A percentile compares a stretch with the other conserved stretches of the same genome.
phyloP scores from a whole-genome alignment of 2,888 invertebrate genomes.

The Ormyrus labotus region DNA sequence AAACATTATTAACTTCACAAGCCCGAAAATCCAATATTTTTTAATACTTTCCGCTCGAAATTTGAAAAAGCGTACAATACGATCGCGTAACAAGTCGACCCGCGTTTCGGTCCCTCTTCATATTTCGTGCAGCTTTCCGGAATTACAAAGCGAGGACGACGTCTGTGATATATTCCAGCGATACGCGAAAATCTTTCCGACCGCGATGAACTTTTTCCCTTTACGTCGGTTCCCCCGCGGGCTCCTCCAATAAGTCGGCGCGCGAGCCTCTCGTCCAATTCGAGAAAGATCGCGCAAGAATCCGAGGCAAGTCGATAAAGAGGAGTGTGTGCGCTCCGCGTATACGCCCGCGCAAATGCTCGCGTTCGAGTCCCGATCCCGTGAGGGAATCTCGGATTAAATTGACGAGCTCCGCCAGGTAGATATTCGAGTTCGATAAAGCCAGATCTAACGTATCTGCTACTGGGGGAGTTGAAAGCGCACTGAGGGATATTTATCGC shows the following conservation, averaged over 20 bases:
- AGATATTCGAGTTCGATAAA: slow-evolving; percentile 5
- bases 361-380: background rate
- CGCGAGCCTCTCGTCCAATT: slow-evolving; percentile 1
- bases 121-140: background rate
- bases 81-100: background rate
- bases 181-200: slow-evolving; percentile 28
- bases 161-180: slow-evolving; percentile 22
- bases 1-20: too few relatives aligned
- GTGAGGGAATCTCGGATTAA: background rate
- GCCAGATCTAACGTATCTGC: background rate
- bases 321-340: background rate
- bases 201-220: background rate
- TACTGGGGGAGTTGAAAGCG: background rate
- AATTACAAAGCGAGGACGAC: slow-evolving; percentile 23
- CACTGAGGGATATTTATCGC: too few relatives aligned
- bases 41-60: too few relatives aligned
- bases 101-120: too few relatives aligned
- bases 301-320: slow-evolving; percentile 42
- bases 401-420: background rate
- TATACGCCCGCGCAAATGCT: too few relatives aligned
- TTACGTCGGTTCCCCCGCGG: background rate
- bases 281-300: slow-evolving; percentile 33
- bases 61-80: background rate
- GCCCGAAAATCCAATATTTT: too few relatives aligned
- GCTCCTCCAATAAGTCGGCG: slow-evolving; percentile 28